phyloP scores from a whole-genome alignment of 2,113 vertebrate species.

The Phrynosoma blainvillii region DNA sequence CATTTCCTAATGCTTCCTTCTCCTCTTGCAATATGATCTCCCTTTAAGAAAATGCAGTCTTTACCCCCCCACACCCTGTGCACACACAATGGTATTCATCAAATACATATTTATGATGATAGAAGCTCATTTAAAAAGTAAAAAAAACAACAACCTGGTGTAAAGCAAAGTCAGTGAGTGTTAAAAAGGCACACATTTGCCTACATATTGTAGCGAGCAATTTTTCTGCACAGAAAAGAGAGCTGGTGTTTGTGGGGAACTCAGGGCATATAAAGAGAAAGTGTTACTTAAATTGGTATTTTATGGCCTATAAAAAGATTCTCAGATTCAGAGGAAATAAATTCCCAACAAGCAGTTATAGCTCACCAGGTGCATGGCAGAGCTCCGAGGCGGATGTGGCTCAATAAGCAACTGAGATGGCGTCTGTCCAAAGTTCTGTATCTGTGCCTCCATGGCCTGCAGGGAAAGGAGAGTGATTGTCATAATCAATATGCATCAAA shows the following conservation, averaged over 20 bases:
- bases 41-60: conserved; percentile 35
- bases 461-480: conserved; percentile 84
- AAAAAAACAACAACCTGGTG: too few relatives aligned
- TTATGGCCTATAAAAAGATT: conserved; percentile 49
- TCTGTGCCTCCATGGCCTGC: conserved; percentile 97
- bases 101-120: conserved; percentile 38
- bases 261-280: conserved; percentile 33
- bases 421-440: conserved; percentile 98
- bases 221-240: not conserved
- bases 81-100: conserved; percentile 21
- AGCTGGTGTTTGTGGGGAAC: not conserved
- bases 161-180: conserved; percentile 14
- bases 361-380: conserved; percentile 99
- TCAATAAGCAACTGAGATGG: conserved; percentile 99
- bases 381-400: conserved; percentile 99
- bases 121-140: not conserved
- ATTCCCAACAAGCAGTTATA: conserved; percentile 72
- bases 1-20: conserved; percentile 31
- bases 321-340: conserved; percentile 57
- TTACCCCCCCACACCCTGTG: too few relatives aligned
- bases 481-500: conserved; percentile 90
- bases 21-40: conserved; percentile 33
- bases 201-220: not conserved
- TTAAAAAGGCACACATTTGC: not conserved
- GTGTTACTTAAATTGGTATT: conserved; percentile 53